phyloP scores from a whole-genome alignment of 2,797 vertebrate species.

The Coregonus ussuriensis region DNA sequence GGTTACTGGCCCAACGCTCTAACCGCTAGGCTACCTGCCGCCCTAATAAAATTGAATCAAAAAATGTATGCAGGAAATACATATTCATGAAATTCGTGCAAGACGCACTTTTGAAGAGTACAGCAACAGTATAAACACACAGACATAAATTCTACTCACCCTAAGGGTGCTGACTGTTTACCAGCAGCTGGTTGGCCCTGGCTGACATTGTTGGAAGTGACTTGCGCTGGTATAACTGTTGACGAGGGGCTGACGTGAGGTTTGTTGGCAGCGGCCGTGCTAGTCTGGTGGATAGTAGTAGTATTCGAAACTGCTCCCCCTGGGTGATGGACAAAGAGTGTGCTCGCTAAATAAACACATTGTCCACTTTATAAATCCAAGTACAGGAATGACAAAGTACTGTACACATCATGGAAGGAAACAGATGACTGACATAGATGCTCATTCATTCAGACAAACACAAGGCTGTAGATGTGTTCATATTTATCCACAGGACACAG shows the following conservation, averaged over 20 bases:
- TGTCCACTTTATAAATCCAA: neutral
- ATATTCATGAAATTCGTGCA: no score
- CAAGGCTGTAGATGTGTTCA: neutral
- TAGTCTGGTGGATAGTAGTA: neutral
- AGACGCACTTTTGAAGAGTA: no score
- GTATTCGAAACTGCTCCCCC: neutral
- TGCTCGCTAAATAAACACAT: neutral
- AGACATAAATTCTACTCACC: neutral
- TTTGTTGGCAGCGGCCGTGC: neutral
- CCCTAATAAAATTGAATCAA: no score
- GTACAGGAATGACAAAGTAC: neutral
- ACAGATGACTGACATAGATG: neutral
- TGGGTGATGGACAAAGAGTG: neutral
- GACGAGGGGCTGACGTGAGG: neutral
- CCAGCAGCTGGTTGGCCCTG: no score
- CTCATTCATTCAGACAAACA: neutral
- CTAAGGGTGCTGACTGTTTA: neutral
- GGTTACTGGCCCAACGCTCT: neutral
- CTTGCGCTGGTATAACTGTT: no score
- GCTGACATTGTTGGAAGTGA: no score
- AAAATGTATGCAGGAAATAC: no score
- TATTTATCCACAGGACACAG: neutral
- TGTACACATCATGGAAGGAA: neutral
- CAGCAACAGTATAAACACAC: neutral
- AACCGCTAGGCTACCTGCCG: neutral